Evolutionary conservation across 2,888 invertebrate genomes (phyloP).

Genomic region (Hoplodrina ambigua): DNA sequence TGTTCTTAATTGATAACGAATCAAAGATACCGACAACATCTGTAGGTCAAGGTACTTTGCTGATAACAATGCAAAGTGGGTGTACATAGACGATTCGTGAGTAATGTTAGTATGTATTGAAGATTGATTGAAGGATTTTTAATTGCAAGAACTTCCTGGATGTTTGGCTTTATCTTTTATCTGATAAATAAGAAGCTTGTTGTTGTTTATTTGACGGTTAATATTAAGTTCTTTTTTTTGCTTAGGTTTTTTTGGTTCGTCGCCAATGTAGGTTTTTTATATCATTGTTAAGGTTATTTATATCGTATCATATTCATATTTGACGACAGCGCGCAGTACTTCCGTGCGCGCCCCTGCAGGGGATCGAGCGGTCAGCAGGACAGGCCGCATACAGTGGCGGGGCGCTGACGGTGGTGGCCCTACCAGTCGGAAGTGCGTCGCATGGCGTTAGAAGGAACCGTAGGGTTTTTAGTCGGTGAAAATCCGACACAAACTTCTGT

Average conservation of each 20-base stretch:
- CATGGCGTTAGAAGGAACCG: too few species aligned
- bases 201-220: neutral
- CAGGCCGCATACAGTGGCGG: too few species aligned
- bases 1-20: constrained; percentile 59
- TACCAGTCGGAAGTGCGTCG: too few species aligned
- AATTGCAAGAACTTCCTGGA: constrained; percentile 49
- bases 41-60: constrained; percentile 53
- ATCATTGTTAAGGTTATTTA: too few species aligned
- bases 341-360: too few species aligned
- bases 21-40: constrained; percentile 32
- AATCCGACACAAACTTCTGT: too few species aligned
- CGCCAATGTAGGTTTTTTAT: too few species aligned
- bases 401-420: too few species aligned
- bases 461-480: too few species aligned
- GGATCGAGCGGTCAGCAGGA: too few species aligned
- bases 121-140: constrained; percentile 52
- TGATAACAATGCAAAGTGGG: constrained; percentile 46
- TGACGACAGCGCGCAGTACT: too few species aligned
- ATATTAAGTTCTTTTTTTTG: neutral
- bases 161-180: constrained; percentile 32
- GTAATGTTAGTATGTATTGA: constrained; percentile 9
- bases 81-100: constrained; percentile 26
- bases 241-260: neutral
- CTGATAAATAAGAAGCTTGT: constrained; percentile 12
- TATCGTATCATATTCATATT: too few species aligned